A percentile compares a stretch with the other conserved stretches of the same genome.
Evolutionary conservation across 2,797 vertebrate genomes (phyloP).

Genomic region (Mormyrops attenuatus): DNA sequence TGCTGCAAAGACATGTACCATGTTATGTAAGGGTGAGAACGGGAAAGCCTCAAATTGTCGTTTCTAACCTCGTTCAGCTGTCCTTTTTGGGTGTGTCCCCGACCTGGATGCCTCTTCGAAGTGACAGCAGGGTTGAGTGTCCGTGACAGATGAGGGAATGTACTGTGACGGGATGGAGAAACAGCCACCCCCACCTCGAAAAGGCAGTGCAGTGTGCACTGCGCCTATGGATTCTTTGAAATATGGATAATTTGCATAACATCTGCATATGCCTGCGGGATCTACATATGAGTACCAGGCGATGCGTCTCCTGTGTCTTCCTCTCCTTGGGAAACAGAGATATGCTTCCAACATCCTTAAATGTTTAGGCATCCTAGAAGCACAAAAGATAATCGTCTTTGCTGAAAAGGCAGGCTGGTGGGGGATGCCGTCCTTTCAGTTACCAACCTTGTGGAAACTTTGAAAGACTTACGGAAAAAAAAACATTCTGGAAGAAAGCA

Average conservation of each 20-base stretch:
- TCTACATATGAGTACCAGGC: background rate
- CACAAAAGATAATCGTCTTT: conserved; percentile 14
- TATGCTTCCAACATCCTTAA: background rate
- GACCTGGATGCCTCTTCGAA: background rate
- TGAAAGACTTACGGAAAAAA: conserved; percentile 14
- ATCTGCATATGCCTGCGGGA: background rate
- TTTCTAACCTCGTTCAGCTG: background rate
- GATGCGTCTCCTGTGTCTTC: background rate
- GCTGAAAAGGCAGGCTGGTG: background rate
- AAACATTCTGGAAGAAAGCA: background rate
- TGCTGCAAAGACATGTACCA: background rate
- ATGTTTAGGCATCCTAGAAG: conserved; percentile 14
- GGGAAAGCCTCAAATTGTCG: background rate
- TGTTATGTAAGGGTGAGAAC: background rate
- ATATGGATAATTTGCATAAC: background rate
- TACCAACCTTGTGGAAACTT: conserved; percentile 11
- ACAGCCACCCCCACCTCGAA: background rate
- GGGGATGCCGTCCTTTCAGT: background rate
- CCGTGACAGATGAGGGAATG: background rate
- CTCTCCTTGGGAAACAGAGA: background rate
- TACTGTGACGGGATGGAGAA: background rate
- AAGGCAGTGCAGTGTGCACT: background rate
- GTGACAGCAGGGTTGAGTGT: background rate
- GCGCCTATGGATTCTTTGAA: background rate
- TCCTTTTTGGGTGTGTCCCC: background rate